Percentiles rank a stretch among this genome's conserved stretches.
phyloP scores from a whole-genome alignment of 2,113 vertebrate genomes.

The Chitala chitala region DNA sequence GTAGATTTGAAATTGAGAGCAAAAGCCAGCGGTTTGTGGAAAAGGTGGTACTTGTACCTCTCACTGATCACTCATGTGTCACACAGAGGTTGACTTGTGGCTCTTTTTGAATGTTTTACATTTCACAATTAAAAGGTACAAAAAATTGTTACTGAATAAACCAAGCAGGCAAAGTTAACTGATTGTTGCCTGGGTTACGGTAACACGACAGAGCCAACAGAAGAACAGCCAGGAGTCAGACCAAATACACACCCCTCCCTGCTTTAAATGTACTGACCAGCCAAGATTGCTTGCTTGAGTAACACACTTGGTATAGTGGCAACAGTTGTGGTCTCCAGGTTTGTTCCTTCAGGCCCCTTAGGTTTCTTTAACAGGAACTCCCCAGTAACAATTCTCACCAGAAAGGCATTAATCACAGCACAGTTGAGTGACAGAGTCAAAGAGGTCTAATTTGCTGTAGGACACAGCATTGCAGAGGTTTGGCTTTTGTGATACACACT shows the following conservation, averaged over 20 bases:
- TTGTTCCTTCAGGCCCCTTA: not conserved
- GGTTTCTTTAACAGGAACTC: not conserved
- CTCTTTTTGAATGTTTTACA: too few relatives aligned
- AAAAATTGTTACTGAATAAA: too few relatives aligned
- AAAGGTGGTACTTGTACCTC: too few relatives aligned
- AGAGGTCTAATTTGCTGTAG: not conserved
- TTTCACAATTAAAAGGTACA: too few relatives aligned
- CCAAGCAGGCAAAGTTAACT: too few relatives aligned
- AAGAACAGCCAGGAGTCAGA: not conserved
- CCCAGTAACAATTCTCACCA: not conserved
- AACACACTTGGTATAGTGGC: not conserved
- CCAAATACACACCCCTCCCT: not conserved
- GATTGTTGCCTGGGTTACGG: too few relatives aligned
- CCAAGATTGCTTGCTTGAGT: too few relatives aligned
- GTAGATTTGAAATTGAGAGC: too few relatives aligned
- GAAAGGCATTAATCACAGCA: not conserved
- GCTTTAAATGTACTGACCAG: too few relatives aligned
- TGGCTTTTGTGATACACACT: not conserved
- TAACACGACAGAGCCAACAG: constrained; percentile 10
- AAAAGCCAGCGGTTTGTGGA: too few relatives aligned
- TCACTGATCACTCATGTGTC: too few relatives aligned
- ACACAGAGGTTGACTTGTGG: too few relatives aligned
- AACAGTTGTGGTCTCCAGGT: not conserved
- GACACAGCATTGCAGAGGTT: not conserved
- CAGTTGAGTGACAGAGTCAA: not conserved